Evolutionary conservation across 2,888 invertebrate genomes (phyloP), one percentile per base, ranked within the genome.

Genomic region (Metalampra italica): DNA sequence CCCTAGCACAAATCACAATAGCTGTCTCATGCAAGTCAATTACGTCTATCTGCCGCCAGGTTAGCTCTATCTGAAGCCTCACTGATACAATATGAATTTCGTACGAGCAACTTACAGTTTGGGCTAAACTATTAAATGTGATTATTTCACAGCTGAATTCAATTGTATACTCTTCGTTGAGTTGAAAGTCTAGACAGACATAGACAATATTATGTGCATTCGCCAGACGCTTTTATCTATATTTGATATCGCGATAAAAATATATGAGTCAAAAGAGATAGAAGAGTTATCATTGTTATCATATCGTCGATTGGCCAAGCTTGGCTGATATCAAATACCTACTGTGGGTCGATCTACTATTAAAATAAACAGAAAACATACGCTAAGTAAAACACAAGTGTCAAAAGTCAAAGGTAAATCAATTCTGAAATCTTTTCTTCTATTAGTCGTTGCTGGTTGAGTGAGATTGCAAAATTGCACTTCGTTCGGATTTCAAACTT

Each of bases 21-120:
- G 71, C 71, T 78, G 83, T 70, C 82, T 81, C 77, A 79, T 82
- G 77, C 79, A 79, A 85, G 86, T 83, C 85, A 88, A 88, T 87
- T 87, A 88, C 52, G 84, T 80, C 83, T 85, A 78, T 86, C 82
- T 67, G 57, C 75, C 77, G 87, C 78, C 84, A 72, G 66, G 84
- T 87, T 88, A 82, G 75, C 71, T 22, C 22, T 79, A 82, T 73
- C 76, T 68, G 66, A 71, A 72, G 70, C 75, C 71, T 67, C 71
- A 70, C 71, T 70, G 77, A 81, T 80, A 81, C 80, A 83, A 82
- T 79, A 80, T 79, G 78, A 82, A 83, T 81, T 77, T 67, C 66
- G 69, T 70, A 70, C 69, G 66, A 72, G 64, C 67, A 60, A 76
- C 73, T 71, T 78, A 79, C 75, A 73, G 75, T 77, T 75, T 63